A percentile compares a stretch with the other conserved stretches of the same genome.
Evolutionary conservation across 2,113 vertebrate species (phyloP).

Genomic region (Halichoerus grypus): DNA sequence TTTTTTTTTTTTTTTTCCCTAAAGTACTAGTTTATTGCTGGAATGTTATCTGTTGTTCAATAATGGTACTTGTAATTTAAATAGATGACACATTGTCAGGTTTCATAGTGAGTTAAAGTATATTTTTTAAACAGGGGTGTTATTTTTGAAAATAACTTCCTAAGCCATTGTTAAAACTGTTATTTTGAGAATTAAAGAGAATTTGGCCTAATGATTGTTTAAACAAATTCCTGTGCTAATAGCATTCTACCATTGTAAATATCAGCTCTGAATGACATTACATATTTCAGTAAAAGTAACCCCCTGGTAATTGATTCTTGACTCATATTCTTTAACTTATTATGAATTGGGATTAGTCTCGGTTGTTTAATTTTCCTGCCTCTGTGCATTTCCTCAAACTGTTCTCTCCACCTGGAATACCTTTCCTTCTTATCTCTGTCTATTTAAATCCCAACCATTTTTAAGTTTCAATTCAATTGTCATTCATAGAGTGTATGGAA

Average conservation of each 20-base stretch:
- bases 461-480: not conserved
- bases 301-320: constrained; percentile 67
- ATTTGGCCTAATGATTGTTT: constrained; percentile 72
- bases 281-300: constrained; percentile 67
- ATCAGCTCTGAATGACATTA: constrained; percentile 74
- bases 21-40: not conserved
- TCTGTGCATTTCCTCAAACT: constrained; percentile 55
- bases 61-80: constrained; percentile 3
- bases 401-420: not conserved
- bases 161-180: constrained; percentile 58
- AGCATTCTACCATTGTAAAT: constrained; percentile 70
- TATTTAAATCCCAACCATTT: not conserved
- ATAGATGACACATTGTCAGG: not conserved
- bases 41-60: not conserved
- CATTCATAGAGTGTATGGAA: not conserved
- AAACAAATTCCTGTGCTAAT: constrained; percentile 73
- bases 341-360: constrained; percentile 65
- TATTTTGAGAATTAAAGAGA: constrained; percentile 68
- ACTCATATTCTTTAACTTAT: constrained; percentile 56
- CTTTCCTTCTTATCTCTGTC: not conserved
- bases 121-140: not conserved
- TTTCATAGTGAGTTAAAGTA: constrained; percentile 23
- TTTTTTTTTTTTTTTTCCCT: not conserved
- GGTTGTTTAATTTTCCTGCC: constrained; percentile 52
- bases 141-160: constrained; percentile 60